Percentiles rank a stretch among this genome's conserved stretches.
phyloP scores from a whole-genome alignment of 2,888 invertebrate genomes.

The Bhutanitis thaidina region DNA sequence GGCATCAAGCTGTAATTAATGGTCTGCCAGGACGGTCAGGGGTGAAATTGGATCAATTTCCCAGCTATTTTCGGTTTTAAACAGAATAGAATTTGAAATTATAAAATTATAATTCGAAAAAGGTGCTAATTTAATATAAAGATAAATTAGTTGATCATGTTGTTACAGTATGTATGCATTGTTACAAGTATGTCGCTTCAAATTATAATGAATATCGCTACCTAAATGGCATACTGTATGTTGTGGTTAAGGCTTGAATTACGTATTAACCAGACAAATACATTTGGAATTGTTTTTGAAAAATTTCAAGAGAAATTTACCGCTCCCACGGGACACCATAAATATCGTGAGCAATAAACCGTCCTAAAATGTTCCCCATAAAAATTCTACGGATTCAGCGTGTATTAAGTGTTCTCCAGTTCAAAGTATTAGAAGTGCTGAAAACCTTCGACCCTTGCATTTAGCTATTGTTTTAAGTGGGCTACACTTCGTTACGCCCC shows the following conservation, averaged over 20 bases:
- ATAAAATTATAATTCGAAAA: not conserved
- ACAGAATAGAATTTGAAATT: conserved; percentile 39
- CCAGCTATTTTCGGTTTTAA: conserved; percentile 57
- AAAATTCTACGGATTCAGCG: conserved; percentile 74
- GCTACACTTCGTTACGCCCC: conserved; percentile 75
- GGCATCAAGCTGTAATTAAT: conserved; percentile 71
- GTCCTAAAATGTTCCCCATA: conserved; percentile 56
- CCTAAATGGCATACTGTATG: no score
- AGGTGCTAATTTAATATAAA: not conserved
- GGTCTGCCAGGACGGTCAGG: conserved; percentile 55
- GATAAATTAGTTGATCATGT: not conserved
- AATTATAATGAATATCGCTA: no score
- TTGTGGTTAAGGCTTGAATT: not conserved
- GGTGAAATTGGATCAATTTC: conserved; percentile 75
- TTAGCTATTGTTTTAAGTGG: conserved; percentile 79
- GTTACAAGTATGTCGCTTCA: no score
- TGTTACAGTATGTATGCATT: no score
- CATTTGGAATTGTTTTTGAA: conserved; percentile 37
- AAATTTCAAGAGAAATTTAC: conserved; percentile 56
- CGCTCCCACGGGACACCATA: conserved; percentile 55
- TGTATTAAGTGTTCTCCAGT: conserved; percentile 69
- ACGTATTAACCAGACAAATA: not conserved
- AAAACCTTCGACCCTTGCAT: conserved; percentile 65
- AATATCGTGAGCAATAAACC: conserved; percentile 65
- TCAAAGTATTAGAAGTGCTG: conserved; percentile 60